phyloP scores from a whole-genome alignment of 2,113 vertebrate genomes.

The Hystrix cristata region DNA sequence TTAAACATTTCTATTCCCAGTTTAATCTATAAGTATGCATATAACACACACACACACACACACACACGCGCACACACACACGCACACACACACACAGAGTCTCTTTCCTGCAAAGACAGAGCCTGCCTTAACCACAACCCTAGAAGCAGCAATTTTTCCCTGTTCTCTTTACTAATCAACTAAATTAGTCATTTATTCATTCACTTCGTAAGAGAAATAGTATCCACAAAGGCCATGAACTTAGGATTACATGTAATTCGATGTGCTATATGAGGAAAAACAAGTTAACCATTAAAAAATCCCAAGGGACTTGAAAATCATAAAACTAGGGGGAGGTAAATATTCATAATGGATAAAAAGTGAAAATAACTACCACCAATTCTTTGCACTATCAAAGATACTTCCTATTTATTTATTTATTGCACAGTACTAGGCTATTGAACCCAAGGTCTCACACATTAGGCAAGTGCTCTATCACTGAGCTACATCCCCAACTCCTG shows the following conservation, averaged over 20 bases:
- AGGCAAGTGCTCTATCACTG: not conserved
- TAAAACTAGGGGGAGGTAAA: constrained; percentile 17
- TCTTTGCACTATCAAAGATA: not conserved
- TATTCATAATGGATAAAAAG: constrained; percentile 38
- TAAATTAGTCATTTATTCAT: not conserved
- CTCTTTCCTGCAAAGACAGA: not conserved
- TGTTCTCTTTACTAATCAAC: not conserved
- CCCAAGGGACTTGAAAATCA: constrained; percentile 51
- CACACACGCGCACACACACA: not conserved
- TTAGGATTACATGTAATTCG: constrained; percentile 58
- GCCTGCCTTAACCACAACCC: not conserved
- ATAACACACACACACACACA: not conserved
- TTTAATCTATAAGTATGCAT: not conserved
- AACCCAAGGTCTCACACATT: not conserved
- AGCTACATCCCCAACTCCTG: not conserved
- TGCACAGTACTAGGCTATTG: not conserved
- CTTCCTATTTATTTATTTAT: not conserved
- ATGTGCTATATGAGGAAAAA: constrained; percentile 61
- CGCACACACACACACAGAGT: not conserved
- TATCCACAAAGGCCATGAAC: not conserved
- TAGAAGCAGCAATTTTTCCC: not conserved
- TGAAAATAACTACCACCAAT: not conserved
- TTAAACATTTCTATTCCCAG: not conserved
- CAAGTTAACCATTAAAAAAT: constrained; percentile 40
- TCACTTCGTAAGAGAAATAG: not conserved